These are phyloP conservation scores for Zaprionus bogoriensis DNA, from an alignment of 2,888 invertebrate species.

Conservation along the genomic window DNA sequence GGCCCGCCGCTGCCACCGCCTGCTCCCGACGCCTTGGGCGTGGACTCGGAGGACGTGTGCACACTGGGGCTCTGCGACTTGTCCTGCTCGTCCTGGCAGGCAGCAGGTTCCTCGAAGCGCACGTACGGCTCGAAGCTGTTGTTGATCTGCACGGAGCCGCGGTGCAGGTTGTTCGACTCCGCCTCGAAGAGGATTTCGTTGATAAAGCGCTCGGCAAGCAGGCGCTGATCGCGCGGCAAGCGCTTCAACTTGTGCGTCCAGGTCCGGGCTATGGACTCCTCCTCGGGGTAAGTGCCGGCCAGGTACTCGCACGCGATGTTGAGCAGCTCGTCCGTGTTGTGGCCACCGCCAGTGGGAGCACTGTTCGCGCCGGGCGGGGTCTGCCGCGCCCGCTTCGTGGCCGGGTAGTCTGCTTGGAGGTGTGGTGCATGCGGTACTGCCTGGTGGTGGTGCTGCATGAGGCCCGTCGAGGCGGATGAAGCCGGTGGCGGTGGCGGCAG, in stretches of 20 bases:
- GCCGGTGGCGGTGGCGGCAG: conserved; percentile 40
- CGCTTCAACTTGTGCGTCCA: conserved; percentile 80
- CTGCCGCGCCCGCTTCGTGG: conserved; percentile 46
- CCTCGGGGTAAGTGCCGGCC: conserved; percentile 77
- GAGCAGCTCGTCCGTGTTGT: conserved; percentile 73
- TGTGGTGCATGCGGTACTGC: conserved; percentile 21
- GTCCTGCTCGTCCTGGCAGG: conserved; percentile 65
- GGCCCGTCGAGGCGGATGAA: background rate
- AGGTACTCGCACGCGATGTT: conserved; percentile 79
- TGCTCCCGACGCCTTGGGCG: conserved; percentile 50
- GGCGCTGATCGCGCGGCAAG: conserved; percentile 75
- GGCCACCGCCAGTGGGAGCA: conserved; percentile 23
- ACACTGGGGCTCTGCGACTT: conserved; percentile 79
- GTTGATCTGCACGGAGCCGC: conserved; percentile 80
- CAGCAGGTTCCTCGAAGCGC: conserved; percentile 70
- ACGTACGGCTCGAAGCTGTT: conserved; percentile 80
- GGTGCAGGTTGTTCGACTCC: conserved; percentile 79
- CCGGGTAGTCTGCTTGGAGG: conserved; percentile 41
- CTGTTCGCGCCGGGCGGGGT: conserved; percentile 42
- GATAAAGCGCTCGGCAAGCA: conserved; percentile 81
- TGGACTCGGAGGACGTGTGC: conserved; percentile 68
- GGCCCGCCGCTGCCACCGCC: conserved; percentile 1
- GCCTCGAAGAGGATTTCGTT: conserved; percentile 81
- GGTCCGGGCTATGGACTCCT: conserved; percentile 79
- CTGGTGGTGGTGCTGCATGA: conserved; percentile 24